Conservation (phyloP, 2,888 invertebrate genomes). For the Ametastegia equiseti region DNA sequence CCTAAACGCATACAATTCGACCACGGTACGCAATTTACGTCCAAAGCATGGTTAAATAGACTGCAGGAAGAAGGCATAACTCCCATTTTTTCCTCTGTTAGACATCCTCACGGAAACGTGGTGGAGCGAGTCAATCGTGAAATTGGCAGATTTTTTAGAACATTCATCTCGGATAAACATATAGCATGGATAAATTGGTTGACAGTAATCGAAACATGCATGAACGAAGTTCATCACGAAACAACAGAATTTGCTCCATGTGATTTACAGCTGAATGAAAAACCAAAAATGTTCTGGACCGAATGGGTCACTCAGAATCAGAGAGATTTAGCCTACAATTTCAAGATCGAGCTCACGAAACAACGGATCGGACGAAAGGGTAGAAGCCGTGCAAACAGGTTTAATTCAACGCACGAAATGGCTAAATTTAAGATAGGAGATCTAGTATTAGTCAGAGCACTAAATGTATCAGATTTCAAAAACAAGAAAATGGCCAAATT, state of each 20-base stretch:
- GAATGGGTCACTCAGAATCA: not conserved
- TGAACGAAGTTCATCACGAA: constrained; percentile 25
- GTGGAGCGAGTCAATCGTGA: not conserved
- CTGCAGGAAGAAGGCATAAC: not conserved
- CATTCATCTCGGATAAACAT: not conserved
- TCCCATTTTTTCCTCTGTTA: not conserved
- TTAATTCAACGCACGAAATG: not conserved
- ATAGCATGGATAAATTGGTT: not conserved
- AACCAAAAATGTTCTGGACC: not conserved
- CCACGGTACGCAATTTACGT: constrained; percentile 32
- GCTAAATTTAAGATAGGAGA: not conserved
- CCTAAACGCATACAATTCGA: constrained; percentile 17
- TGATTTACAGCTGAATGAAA: not conserved
- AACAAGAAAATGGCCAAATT: not conserved
- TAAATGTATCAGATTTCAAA: not conserved
- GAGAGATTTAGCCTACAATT: not conserved
- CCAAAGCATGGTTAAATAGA: not conserved
- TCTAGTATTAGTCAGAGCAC: not conserved
- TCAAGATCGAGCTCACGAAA: not conserved
- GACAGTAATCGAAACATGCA: not conserved
- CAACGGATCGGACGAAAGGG: not conserved
- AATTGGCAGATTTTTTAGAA: not conserved
- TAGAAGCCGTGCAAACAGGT: not conserved
- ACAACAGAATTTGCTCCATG: not conserved
- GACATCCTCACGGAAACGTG: not conserved